Conservation (phyloP, 2,113 vertebrate species). For the Laterallus jamaicensis region DNA sequence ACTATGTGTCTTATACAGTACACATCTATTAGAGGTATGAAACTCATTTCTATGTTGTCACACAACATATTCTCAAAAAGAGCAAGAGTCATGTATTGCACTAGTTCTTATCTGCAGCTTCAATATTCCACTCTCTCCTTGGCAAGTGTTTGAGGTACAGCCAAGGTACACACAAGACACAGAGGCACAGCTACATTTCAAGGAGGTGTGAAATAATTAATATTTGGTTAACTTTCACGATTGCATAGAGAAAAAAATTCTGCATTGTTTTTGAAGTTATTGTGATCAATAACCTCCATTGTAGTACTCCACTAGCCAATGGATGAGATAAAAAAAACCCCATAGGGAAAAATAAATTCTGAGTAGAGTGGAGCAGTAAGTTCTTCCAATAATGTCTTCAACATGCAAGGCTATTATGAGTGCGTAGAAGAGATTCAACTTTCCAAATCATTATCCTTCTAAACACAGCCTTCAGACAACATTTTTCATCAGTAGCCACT, state of each 20-base stretch:
- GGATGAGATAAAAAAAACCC: neutral
- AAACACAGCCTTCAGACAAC: neutral
- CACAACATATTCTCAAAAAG: neutral
- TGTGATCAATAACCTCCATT: neutral
- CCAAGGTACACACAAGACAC: neutral
- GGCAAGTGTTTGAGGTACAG: neutral
- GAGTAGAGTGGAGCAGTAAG: neutral
- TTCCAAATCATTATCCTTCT: neutral
- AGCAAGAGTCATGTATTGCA: neutral
- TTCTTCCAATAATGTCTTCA: neutral
- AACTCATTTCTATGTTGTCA: neutral
- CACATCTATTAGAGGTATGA: neutral
- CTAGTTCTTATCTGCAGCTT: neutral
- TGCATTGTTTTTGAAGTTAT: neutral
- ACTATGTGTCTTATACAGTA: neutral
- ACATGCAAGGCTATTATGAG: accelerated
- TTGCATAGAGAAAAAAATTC: neutral
- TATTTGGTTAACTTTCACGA: neutral
- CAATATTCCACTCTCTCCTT: neutral
- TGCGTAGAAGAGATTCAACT: neutral
- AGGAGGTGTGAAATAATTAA: neutral
- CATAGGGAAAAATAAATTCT: neutral
- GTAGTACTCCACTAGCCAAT: neutral
- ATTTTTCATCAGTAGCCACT: neutral
- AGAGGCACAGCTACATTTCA: neutral